These are phyloP conservation scores for Agrotis segetum DNA, from an alignment of 2,888 invertebrate species.

Conservation along the genomic window DNA sequence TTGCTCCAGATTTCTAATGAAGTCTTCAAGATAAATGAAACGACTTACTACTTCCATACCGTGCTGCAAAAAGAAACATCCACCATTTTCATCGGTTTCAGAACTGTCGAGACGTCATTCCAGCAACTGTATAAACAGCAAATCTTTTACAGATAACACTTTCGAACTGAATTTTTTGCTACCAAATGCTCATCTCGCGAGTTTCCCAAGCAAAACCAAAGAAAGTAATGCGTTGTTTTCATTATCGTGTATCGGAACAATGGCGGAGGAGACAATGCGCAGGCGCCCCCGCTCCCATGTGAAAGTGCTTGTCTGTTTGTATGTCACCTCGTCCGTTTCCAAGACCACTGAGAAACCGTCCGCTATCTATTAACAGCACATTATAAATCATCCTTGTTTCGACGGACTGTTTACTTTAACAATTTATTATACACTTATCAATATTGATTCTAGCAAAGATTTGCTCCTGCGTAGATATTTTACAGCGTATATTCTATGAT, in stretches of 20 bases:
- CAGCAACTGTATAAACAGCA: conserved; percentile 36
- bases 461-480: conserved; percentile 38
- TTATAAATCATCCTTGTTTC: conserved; percentile 55
- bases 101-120: conserved; percentile 39
- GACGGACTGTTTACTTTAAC: conserved; percentile 28
- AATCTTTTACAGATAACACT: conserved; percentile 47
- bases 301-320: conserved; percentile 78
- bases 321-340: conserved; percentile 66
- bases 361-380: conserved; percentile 53
- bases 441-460: conserved; percentile 49
- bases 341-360: conserved; percentile 60
- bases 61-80: conserved; percentile 17
- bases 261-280: conserved; percentile 69
- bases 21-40: conserved; percentile 14
- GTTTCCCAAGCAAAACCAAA: conserved; percentile 71
- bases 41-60: conserved; percentile 4
- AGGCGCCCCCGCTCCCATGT: conserved; percentile 73
- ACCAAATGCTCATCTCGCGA: conserved; percentile 61
- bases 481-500: conserved; percentile 24
- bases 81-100: conserved; percentile 17
- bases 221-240: conserved; percentile 75
- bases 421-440: conserved; percentile 46
- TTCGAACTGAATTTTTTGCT: conserved; percentile 58
- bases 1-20: conserved; percentile 29
- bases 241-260: conserved; percentile 69